phyloP scores from a whole-genome alignment of 1,140 invertebrate genomes.

The Drosophila triauraria region DNA sequence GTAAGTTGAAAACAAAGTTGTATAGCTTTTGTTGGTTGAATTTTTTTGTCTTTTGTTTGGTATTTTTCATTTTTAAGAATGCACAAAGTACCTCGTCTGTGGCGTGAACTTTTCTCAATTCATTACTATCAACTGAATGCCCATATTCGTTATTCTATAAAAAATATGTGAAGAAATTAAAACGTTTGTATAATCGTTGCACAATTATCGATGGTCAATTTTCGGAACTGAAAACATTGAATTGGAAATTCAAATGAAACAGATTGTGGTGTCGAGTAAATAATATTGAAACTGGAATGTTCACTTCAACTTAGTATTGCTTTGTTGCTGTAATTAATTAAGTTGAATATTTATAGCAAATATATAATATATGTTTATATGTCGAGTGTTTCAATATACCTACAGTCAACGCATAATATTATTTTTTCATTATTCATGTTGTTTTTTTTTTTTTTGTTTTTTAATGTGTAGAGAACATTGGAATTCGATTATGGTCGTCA shows the following conservation, averaged over 20 bases:
- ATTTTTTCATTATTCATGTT: conserved; percentile 20
- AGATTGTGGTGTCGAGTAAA: conserved; percentile 19
- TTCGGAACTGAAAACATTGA: conserved; percentile 36
- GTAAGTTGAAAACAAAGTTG: conserved; percentile 62
- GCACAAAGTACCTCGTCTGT: conserved; percentile 86
- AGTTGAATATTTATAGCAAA: conserved; percentile 60
- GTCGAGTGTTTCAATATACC: conserved; percentile 66
- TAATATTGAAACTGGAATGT: conserved; percentile 40
- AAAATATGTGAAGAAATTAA: conserved; percentile 80
- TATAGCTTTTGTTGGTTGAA: conserved; percentile 56
- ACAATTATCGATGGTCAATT: conserved; percentile 48
- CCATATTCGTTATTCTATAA: conserved; percentile 85
- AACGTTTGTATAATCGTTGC: conserved; percentile 68
- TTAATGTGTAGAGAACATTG: conserved; percentile 48
- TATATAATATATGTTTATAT: conserved; percentile 48
- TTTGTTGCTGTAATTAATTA: conserved; percentile 70
- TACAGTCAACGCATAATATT: conserved; percentile 72
- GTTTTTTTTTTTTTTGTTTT: conserved; percentile 6
- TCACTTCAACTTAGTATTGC: conserved; percentile 55
- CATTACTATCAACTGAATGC: conserved; percentile 85
- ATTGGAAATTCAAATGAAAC: conserved; percentile 29
- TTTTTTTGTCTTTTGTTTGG: conserved; percentile 51
- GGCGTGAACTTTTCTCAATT: conserved; percentile 85
- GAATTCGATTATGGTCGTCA: conserved; percentile 51
- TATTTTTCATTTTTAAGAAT: conserved; percentile 69